Evolutionary conservation across 2,797 vertebrate species (phyloP), one percentile per base, ranked within the genome.

Genomic region (Esox masquinongy): DNA sequence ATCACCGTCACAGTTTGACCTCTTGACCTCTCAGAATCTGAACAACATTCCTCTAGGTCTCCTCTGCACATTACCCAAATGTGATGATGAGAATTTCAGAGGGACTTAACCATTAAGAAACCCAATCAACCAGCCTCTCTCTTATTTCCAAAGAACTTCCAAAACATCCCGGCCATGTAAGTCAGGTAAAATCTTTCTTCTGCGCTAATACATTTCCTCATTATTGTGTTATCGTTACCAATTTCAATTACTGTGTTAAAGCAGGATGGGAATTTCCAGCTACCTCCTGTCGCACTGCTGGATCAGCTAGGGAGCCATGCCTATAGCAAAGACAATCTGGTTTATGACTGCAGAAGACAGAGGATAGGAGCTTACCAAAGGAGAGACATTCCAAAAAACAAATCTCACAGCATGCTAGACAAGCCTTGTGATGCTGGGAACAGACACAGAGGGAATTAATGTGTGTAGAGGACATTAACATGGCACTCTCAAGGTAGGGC

Each of bases 161-260:
- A 29, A 31, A 69, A 24, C 72, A 80, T 84, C 79, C 77, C 79
- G 47, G 68, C 68, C 69, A 50, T 63, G 74, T 87, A 84, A 88
- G 89, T 91, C 90, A 88, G 77, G 76, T 79, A 80, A 83, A 88
- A 83, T 71, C 84, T 86, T 73, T 85, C 70, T 87, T 82, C 83
- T 80, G 53, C 47, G 29, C 88, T 88, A 90, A 92, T 90, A 84
- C 92, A 91, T 86, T 91, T 89, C 85, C 88, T 68, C 75, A 69
- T 84, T 84, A 80, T 82, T 11, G 77, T 78, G 84, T 79, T 51
- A 51, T 17, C 16, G 50, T 51, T 51, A 51, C 16, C 79, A 22
- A 70, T 88, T 91, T 92, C 86, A 90, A 88, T 92, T 89, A 90
- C 87, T 72, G 36, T 79, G 36, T 77, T 79, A 78, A 64, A 83